These are phyloP conservation scores for Chloroclystis v-ata DNA, from an alignment of 2,888 invertebrate genomes.

Conservation along the genomic window DNA sequence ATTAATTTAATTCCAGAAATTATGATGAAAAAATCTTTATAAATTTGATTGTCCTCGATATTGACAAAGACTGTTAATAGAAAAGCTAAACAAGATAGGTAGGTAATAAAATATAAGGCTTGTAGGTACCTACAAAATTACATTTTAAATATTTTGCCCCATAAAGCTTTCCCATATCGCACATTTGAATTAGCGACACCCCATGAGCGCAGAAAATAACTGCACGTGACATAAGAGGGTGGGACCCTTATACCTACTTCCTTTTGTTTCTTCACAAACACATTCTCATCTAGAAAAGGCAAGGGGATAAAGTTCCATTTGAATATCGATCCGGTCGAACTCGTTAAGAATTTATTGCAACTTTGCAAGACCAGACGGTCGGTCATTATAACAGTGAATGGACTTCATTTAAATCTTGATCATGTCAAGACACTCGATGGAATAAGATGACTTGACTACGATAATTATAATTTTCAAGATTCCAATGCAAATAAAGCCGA, in stretches of 20 bases:
- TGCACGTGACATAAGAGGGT: constrained; percentile 54
- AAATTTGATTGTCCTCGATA: too few species aligned
- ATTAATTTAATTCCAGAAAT: background rate
- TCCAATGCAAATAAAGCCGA: too few species aligned
- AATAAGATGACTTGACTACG: too few species aligned
- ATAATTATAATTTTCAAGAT: too few species aligned
- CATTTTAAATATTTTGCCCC: constrained; percentile 7
- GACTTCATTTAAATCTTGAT: too few species aligned
- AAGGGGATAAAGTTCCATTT: constrained; percentile 17
- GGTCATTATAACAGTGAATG: background rate
- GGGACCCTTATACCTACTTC: constrained; percentile 41
- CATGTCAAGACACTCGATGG: too few species aligned
- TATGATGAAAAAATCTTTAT: too few species aligned
- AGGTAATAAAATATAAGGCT: too few species aligned
- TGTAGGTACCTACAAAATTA: background rate
- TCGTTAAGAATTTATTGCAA: background rate
- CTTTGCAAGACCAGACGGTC: background rate
- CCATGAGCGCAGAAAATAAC: constrained; percentile 53
- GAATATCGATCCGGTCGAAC: constrained; percentile 16
- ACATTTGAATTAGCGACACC: constrained; percentile 41
- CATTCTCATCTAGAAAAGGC: constrained; percentile 26
- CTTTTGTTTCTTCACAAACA: constrained; percentile 24
- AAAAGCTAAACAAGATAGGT: too few species aligned
- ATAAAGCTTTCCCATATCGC: constrained; percentile 16
- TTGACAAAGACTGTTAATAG: too few species aligned